A percentile compares a stretch with the other conserved stretches of the same genome.
These are phyloP conservation scores for Phymanthus crucifer DNA, from an alignment of 92 coral and sea anemone genomes.

Conservation along the genomic window DNA sequence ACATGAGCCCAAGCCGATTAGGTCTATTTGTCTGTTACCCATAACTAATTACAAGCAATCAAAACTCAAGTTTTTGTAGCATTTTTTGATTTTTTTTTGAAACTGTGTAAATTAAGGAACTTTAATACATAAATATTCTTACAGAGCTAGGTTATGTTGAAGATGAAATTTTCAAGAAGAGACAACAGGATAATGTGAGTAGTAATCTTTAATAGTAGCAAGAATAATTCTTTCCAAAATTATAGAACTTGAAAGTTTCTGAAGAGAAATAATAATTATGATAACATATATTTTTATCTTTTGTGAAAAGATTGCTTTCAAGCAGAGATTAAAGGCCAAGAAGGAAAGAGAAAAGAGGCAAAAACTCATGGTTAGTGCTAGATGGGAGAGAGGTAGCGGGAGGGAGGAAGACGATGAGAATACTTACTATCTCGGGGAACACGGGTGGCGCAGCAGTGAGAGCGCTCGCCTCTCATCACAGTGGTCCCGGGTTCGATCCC, in stretches of 20 bases:
- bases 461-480: too few relatives aligned
- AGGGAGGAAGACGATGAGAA: too few relatives aligned
- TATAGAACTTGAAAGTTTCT: background rate
- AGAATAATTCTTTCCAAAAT: background rate
- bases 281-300: background rate
- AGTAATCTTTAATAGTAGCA: background rate
- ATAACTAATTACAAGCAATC: too few relatives aligned
- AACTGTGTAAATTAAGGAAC: too few relatives aligned
- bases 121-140: background rate
- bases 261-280: background rate
- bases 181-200: conserved; percentile 85
- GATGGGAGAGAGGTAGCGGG: too few relatives aligned
- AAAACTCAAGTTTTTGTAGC: too few relatives aligned
- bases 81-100: too few relatives aligned
- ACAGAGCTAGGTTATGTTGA: conserved; percentile 92
- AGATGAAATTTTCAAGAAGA: conserved; percentile 89
- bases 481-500: too few relatives aligned
- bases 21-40: too few relatives aligned
- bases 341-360: conserved; percentile 73
- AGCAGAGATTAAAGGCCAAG: conserved; percentile 73
- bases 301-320: conserved; percentile 63
- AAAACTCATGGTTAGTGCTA: conserved; percentile 51
- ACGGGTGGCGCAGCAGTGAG: too few relatives aligned
- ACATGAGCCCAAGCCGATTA: too few relatives aligned
- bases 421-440: too few relatives aligned